A percentile compares a stretch with the other conserved stretches of the same genome.
Conservation (phyloP, 2,113 vertebrate species). For the Grallaria varia region DNA sequence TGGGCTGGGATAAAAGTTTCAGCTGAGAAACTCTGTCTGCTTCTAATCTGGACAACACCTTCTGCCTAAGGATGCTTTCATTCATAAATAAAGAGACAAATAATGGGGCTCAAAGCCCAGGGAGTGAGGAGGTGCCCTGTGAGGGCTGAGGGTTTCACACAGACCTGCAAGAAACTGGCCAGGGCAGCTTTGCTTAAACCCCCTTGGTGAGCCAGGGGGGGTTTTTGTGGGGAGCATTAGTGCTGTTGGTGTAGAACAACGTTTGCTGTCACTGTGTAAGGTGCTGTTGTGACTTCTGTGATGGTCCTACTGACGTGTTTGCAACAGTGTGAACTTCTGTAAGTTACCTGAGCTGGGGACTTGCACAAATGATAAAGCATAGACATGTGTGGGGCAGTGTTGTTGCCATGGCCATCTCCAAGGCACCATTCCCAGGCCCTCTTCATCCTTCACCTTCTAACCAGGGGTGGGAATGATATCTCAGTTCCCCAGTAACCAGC, state of each 20-base stretch:
- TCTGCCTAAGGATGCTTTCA: slow-evolving; percentile 32
- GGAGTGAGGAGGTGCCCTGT: not conserved
- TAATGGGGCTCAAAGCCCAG: not conserved
- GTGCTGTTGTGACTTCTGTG: not conserved
- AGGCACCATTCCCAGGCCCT: not conserved
- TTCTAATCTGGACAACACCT: slow-evolving; percentile 39
- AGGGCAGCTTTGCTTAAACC: not conserved
- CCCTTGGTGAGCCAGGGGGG: not conserved
- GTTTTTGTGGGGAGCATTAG: not conserved
- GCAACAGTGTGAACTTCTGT: not conserved
- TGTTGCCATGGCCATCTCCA: not conserved
- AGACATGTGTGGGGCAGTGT: not conserved
- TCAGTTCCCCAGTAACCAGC: not conserved
- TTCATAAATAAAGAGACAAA: slow-evolving; percentile 11
- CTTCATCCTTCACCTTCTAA: not conserved
- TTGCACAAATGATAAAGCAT: not conserved
- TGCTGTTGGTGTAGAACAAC: not conserved
- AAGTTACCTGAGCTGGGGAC: not conserved
- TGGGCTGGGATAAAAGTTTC: slow-evolving; percentile 49
- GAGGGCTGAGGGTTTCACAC: not conserved
- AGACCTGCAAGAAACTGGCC: not conserved
- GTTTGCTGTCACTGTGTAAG: not conserved
- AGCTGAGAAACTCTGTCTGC: slow-evolving; percentile 6
- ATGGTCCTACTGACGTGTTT: not conserved
- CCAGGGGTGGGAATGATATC: not conserved